Evolutionary conservation across 2,797 vertebrate genomes (phyloP).

Genomic region (Anableps anableps): DNA sequence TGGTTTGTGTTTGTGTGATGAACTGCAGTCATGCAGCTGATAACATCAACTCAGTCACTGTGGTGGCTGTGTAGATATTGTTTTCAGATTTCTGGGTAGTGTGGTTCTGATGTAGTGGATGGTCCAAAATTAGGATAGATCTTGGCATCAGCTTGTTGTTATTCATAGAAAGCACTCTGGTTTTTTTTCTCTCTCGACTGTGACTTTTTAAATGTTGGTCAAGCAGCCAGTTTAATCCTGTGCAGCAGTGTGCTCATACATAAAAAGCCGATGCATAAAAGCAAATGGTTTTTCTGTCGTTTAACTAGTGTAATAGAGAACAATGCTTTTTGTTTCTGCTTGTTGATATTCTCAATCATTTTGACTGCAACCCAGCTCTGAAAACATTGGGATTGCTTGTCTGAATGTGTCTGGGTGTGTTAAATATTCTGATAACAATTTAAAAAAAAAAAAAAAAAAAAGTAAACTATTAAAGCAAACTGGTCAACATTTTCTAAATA

Average conservation of each 20-base stretch:
- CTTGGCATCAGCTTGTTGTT: slow-evolving; percentile 30
- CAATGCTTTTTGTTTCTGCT: neutral
- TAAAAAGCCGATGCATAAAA: slow-evolving; percentile 16
- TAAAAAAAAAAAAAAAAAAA: neutral
- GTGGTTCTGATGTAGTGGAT: slow-evolving; percentile 18
- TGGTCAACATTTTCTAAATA: neutral
- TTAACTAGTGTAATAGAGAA: neutral
- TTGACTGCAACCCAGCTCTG: neutral
- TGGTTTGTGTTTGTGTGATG: slow-evolving; percentile 37
- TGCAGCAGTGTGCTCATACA: slow-evolving; percentile 13
- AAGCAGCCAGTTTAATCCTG: slow-evolving; percentile 16
- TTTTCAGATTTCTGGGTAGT: slow-evolving; percentile 9
- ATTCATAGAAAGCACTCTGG: slow-evolving; percentile 34
- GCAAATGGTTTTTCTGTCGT: slow-evolving; percentile 4
- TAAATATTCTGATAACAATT: neutral
- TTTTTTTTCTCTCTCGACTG: slow-evolving; percentile 11
- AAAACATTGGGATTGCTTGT: neutral
- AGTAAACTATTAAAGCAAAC: neutral
- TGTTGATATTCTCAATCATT: neutral
- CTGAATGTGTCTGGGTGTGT: neutral
- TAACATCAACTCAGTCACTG: slow-evolving; percentile 27
- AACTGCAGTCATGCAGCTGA: slow-evolving; percentile 27
- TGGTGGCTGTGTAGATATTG: slow-evolving; percentile 18
- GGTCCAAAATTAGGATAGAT: slow-evolving; percentile 19
- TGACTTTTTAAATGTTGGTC: slow-evolving; percentile 42